A percentile compares a stretch with the other conserved stretches of the same genome.
phyloP scores from a whole-genome alignment of 2,888 invertebrate species.

The Habrosyne pyritoides region DNA sequence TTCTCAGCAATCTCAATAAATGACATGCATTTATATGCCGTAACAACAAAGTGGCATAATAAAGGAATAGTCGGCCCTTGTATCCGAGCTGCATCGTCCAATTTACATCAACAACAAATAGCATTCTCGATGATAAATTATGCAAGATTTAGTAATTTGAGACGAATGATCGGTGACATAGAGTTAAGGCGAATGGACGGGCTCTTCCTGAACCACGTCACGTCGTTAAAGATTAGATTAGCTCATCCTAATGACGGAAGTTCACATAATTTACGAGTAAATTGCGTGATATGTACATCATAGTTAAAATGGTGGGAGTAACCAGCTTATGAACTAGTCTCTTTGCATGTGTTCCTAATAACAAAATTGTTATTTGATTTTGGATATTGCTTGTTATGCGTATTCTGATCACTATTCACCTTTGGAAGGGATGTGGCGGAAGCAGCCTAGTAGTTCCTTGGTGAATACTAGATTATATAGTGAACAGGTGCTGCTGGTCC shows the following conservation, averaged over 20 bases:
- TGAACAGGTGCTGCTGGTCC: no score
- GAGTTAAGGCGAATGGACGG: constrained; percentile 33
- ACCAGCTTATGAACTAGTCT: no score
- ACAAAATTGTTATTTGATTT: no score
- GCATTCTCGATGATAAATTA: constrained; percentile 51
- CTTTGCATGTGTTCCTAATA: no score
- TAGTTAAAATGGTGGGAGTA: not conserved
- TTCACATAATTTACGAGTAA: not conserved
- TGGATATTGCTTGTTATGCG: no score
- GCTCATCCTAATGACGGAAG: constrained; percentile 5
- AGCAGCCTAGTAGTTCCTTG: no score
- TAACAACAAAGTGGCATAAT: constrained; percentile 33
- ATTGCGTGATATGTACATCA: not conserved
- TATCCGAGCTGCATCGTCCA: constrained; percentile 26
- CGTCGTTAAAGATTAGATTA: constrained; percentile 11
- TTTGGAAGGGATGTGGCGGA: no score
- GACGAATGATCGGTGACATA: constrained; percentile 39
- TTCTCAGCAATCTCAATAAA: constrained; percentile 11
- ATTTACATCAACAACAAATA: constrained; percentile 51
- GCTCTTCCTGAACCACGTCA: constrained; percentile 25
- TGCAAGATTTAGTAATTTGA: constrained; percentile 56
- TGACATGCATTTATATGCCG: constrained; percentile 27
- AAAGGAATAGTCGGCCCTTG: constrained; percentile 37
- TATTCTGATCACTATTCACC: no score
- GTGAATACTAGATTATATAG: no score